Conservation (phyloP, 2,888 invertebrate species). For the Chaitophorus viminalis region DNA sequence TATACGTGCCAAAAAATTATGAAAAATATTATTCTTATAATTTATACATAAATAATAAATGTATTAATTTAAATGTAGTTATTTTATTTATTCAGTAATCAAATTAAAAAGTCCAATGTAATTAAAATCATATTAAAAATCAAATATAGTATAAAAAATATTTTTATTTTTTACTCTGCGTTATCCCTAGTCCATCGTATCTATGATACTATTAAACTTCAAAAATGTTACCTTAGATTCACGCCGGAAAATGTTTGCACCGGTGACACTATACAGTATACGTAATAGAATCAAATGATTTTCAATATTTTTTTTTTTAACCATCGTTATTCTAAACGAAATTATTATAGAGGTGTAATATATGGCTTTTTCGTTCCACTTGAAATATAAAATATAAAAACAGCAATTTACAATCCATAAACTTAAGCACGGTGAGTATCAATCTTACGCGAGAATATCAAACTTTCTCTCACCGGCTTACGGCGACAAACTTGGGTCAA, state of each 20-base stretch:
- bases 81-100: too few relatives aligned
- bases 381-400: constrained; percentile 40
- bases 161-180: too few relatives aligned
- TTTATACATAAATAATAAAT: too few relatives aligned
- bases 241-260: not conserved
- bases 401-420: constrained; percentile 19
- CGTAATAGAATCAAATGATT: not conserved
- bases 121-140: too few relatives aligned
- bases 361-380: constrained; percentile 32
- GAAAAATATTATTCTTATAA: too few relatives aligned
- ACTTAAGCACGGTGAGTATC: constrained; percentile 36
- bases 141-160: too few relatives aligned
- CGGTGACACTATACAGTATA: not conserved
- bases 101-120: too few relatives aligned
- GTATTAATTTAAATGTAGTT: too few relatives aligned
- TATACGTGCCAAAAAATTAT: too few relatives aligned
- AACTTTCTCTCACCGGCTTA: constrained; percentile 50
- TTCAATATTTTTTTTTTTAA: not conserved
- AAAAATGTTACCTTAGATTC: not conserved
- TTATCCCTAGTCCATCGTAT: too few relatives aligned
- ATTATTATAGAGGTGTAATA: constrained; percentile 14
- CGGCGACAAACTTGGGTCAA: constrained; percentile 48
- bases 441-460: constrained; percentile 37
- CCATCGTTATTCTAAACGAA: not conserved
- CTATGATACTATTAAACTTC: too few relatives aligned